A percentile compares a stretch with the other conserved stretches of the same genome.
phyloP scores from a whole-genome alignment of 2,888 invertebrate species.

The Arctia plantaginis region DNA sequence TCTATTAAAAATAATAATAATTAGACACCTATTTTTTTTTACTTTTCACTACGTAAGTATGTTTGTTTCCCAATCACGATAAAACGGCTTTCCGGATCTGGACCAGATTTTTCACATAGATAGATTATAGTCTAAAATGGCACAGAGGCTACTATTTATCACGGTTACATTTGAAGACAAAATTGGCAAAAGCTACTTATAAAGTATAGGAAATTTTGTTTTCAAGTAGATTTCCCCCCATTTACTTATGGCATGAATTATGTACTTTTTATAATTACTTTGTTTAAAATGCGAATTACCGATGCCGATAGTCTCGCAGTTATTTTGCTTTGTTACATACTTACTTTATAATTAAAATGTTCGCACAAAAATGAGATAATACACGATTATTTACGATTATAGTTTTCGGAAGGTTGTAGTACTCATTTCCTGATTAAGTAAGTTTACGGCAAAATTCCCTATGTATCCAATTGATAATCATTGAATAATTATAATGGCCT shows the following conservation, averaged over 20 bases:
- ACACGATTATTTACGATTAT: not conserved
- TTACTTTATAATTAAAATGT: constrained; percentile 24
- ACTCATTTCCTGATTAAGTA: constrained; percentile 18
- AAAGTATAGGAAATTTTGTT: not conserved
- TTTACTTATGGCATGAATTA: not conserved
- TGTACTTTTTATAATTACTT: not conserved
- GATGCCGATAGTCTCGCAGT: not conserved
- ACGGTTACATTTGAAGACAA: too few relatives aligned
- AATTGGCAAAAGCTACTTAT: not conserved
- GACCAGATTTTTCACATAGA: too few relatives aligned
- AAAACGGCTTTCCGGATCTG: too few relatives aligned
- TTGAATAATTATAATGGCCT: constrained; percentile 2
- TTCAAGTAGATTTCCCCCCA: constrained; percentile 2
- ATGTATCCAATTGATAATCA: not conserved
- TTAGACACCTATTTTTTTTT: too few relatives aligned
- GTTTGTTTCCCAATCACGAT: too few relatives aligned
- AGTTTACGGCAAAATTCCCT: constrained; percentile 2
- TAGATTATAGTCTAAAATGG: too few relatives aligned
- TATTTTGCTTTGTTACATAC: constrained; percentile 12
- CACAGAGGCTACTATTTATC: too few relatives aligned
- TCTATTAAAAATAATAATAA: too few relatives aligned
- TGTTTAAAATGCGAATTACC: not conserved
- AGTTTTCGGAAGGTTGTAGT: constrained; percentile 8
- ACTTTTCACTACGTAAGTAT: too few relatives aligned
- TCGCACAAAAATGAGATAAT: constrained; percentile 37